phyloP scores from a whole-genome alignment of 1,140 invertebrate species.

The Saccostrea cuccullata region DNA sequence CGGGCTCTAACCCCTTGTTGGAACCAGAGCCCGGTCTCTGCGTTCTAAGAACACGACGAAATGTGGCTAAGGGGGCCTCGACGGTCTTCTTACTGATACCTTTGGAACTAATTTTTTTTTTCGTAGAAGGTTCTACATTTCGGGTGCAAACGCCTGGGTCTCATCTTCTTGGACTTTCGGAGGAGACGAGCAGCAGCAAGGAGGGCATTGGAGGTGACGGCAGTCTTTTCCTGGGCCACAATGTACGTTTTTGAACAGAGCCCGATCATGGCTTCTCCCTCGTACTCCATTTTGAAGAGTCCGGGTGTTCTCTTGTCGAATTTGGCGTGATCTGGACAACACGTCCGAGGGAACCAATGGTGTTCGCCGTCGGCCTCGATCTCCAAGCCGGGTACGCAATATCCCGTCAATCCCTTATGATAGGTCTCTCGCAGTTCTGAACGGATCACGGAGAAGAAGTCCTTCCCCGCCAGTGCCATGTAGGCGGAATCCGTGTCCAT shows the following conservation, averaged over 20 bases:
- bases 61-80: conserved; percentile 30
- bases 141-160: not conserved
- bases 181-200: conserved; percentile 29
- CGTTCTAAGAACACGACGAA: conserved; percentile 30
- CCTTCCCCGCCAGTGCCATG: conserved; percentile 35
- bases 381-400: not conserved
- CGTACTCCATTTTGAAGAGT: not conserved
- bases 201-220: not conserved
- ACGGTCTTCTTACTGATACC: conserved; percentile 35
- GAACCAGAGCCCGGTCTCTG: not conserved
- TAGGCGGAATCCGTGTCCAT: not conserved
- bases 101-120: conserved; percentile 45
- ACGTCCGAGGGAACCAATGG: not conserved
- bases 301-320: conserved; percentile 37
- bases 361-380: not conserved
- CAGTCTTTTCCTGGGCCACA: conserved; percentile 29
- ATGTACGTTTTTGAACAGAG: conserved; percentile 52
- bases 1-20: conserved; percentile 27
- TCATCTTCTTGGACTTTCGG: conserved; percentile 37
- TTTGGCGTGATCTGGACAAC: conserved; percentile 37
- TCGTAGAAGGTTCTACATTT: not conserved
- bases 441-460: conserved; percentile 15
- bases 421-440: conserved; percentile 56
- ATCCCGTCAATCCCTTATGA: conserved; percentile 54
- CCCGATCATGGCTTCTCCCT: conserved; percentile 41